Conservation (phyloP, 2,888 invertebrate species). For the Achlya flavicornis region DNA sequence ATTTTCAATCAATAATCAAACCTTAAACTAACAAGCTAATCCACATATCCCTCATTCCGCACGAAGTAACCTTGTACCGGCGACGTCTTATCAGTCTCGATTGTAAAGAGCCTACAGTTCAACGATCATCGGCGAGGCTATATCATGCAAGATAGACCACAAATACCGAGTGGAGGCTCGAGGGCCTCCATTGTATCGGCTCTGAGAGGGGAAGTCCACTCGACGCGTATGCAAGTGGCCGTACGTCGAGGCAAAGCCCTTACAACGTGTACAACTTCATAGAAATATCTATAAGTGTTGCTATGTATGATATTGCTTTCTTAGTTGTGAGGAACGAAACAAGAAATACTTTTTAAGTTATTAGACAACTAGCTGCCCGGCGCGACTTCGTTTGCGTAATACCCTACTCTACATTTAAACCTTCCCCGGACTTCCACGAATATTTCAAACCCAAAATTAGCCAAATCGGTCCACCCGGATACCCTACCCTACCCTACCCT, state of each 20-base stretch:
- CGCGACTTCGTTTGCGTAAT: too few species aligned
- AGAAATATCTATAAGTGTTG: not conserved
- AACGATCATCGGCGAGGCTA: constrained; percentile 14
- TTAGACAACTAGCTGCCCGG: too few species aligned
- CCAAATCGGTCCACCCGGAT: too few species aligned
- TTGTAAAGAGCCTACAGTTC: constrained; percentile 6
- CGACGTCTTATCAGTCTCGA: not conserved
- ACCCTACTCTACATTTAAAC: too few species aligned
- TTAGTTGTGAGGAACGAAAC: not conserved
- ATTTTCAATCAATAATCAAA: too few species aligned
- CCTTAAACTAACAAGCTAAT: not conserved
- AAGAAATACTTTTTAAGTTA: not conserved
- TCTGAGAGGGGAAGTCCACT: constrained; percentile 14
- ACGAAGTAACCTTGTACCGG: constrained; percentile 9
- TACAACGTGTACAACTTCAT: constrained; percentile 10
- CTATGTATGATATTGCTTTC: not conserved
- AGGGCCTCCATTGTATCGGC: constrained; percentile 15
- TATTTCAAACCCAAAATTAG: too few species aligned
- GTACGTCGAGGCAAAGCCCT: constrained; percentile 20
- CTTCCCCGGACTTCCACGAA: too few species aligned
- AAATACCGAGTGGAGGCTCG: constrained; percentile 17
- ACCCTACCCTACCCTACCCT: too few species aligned
- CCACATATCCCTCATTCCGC: not conserved
- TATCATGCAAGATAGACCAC: constrained; percentile 31
- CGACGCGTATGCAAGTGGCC: constrained; percentile 32